Conservation (phyloP, 2,888 invertebrate genomes). For the Acutogordius australiensis region DNA sequence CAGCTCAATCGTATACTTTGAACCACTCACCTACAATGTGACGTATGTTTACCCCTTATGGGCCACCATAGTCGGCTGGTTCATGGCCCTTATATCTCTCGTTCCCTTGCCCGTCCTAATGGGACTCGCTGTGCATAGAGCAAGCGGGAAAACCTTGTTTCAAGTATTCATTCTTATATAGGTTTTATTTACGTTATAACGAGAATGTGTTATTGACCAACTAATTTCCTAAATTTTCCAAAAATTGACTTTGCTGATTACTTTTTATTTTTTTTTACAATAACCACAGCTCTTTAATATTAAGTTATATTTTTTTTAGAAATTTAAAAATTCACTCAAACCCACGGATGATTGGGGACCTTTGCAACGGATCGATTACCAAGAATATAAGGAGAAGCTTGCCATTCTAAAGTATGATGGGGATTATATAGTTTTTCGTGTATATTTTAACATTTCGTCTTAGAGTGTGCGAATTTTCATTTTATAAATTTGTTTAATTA, state of each 20-base stretch:
- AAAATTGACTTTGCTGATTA: no score
- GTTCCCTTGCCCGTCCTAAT: conserved; percentile 18
- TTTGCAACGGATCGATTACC: background rate
- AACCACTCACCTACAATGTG: conserved; percentile 18
- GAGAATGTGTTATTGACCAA: background rate
- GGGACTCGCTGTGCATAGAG: conserved; percentile 18
- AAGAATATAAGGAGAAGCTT: background rate
- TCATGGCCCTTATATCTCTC: conserved; percentile 22
- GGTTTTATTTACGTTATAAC: background rate
- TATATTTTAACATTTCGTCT: no score
- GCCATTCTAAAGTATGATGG: background rate
- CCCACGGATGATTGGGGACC: conserved; percentile 3
- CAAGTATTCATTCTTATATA: background rate
- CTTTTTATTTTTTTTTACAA: no score
- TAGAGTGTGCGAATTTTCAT: no score
- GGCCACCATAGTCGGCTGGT: conserved; percentile 22
- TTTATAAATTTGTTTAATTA: no score
- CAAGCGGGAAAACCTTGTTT: background rate
- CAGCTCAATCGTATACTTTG: background rate
- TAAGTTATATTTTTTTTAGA: conserved; percentile 1
- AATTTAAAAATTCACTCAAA: conserved; percentile 1
- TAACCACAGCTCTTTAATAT: no score
- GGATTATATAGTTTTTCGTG: no score
- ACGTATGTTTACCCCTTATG: conserved; percentile 21
- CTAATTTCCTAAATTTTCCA: background rate